phyloP scores from a whole-genome alignment of 2,113 vertebrate genomes.

The Turdus rufiventris region DNA sequence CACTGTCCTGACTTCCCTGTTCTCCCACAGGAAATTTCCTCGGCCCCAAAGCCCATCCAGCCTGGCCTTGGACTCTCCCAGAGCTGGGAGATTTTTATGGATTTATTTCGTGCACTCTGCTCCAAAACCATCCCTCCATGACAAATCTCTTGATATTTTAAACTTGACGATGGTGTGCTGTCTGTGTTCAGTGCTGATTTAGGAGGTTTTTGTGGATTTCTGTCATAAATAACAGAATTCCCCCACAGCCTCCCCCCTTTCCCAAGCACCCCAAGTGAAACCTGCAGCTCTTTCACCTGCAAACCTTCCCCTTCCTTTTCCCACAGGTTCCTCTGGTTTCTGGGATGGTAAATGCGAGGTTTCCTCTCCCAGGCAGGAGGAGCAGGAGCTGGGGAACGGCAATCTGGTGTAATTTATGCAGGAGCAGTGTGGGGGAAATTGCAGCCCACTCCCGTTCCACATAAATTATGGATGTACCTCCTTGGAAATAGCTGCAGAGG shows the following conservation, averaged over 20 bases:
- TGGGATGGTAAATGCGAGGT: constrained; percentile 13
- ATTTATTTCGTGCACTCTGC: not conserved
- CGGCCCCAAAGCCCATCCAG: not conserved
- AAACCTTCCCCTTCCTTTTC: not conserved
- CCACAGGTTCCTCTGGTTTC: not conserved
- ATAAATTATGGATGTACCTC: constrained; percentile 52
- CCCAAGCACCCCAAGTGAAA: not conserved
- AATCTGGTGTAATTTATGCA: constrained; percentile 46
- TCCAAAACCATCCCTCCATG: not conserved
- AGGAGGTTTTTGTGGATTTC: not conserved
- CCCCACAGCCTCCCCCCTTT: not conserved
- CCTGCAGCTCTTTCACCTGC: not conserved
- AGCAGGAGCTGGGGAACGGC: constrained; percentile 32
- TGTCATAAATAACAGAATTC: no score
- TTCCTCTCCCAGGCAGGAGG: not conserved
- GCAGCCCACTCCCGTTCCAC: constrained; percentile 57
- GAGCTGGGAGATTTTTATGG: not conserved
- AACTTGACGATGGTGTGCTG: not conserved
- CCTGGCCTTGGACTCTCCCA: not conserved
- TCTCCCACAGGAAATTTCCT: not conserved
- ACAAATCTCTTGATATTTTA: not conserved
- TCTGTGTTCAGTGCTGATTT: not conserved
- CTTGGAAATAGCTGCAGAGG: constrained; percentile 38
- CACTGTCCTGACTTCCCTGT: not conserved
- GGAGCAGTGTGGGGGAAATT: constrained; percentile 52